phyloP scores from a whole-genome alignment of 2,113 vertebrate genomes.

The Phoenicopterus ruber region DNA sequence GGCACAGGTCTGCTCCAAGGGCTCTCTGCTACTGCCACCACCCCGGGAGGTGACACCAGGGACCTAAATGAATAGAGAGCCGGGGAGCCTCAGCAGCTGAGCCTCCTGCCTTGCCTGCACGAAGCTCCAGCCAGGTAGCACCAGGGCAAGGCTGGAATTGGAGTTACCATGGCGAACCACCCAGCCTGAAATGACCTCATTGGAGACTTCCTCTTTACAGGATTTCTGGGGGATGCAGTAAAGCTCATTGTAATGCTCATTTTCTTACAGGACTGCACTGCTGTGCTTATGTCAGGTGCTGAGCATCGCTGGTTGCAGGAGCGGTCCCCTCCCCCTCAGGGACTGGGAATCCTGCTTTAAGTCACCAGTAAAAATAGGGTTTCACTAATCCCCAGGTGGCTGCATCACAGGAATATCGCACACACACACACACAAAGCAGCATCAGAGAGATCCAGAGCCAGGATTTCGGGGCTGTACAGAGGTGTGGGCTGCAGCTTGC shows the following conservation, averaged over 20 bases:
- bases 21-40: neutral
- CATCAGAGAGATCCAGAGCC: fast-evolving
- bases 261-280: neutral
- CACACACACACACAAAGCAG: neutral
- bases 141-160: neutral
- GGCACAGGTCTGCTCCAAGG: neutral
- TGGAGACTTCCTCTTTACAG: neutral
- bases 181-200: neutral
- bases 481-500: neutral
- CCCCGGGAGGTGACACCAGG: neutral
- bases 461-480: neutral
- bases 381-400: neutral
- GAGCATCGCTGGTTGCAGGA: neutral
- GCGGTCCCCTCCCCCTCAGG: neutral
- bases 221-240: neutral
- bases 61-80: neutral
- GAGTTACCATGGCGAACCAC: neutral
- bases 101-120: neutral
- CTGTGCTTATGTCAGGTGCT: neutral
- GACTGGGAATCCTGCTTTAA: neutral
- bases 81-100: neutral
- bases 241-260: neutral
- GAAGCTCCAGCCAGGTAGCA: neutral
- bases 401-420: neutral
- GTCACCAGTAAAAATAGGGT: neutral